Evolutionary conservation across 2,888 invertebrate species (phyloP), one percentile per base, ranked within the genome.

Genomic region (Pristionchus maxplancki): DNA sequence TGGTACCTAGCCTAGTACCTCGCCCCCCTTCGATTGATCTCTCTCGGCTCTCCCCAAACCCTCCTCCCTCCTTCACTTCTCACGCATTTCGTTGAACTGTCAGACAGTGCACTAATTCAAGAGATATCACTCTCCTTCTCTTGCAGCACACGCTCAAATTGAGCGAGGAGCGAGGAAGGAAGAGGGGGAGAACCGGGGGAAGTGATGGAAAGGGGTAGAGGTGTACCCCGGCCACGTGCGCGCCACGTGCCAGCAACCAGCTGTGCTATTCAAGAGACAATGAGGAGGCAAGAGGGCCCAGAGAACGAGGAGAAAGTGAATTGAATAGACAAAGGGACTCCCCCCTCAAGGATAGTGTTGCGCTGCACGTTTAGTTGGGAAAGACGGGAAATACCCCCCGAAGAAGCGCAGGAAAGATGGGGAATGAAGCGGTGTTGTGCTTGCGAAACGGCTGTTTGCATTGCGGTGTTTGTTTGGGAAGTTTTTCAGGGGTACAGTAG

Each of bases 71-170:
- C n/a, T n/a, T 6, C 34, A 4, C 1, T 71, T 71, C 71, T 37
- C 71, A 71, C 71, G 37, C 71, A 44, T 78, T 78, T 78, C 44
- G 44, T 78, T 44, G 78, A 78, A n/a, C 44, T 78, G n/a, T 9
- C 4, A 78, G 44, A n/a, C 17, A 44, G 78, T 78, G 40, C 24
- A 8, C 24, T 40, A 40, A 40, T 1, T 5, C 1, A 15, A 44
- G 78, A 44, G 40, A 48, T 20, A 44, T 28, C 1, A 5, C 78
- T 78, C n/a, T 48, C 6, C 28, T 5, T 78, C 44, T 78, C 28
- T 37, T 28, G 78, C 78, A 78, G 53, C 82, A 31, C 82, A 31
- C 53, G 53, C 34, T 24, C 48, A 9, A 28, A n/a, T 28, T n/a
- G 3, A 31, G 34, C 50, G 50, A 44, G 50, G 28, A 34, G 15